Conservation (phyloP, 2,888 invertebrate species). For the Gisinianus flammeolus region DNA sequence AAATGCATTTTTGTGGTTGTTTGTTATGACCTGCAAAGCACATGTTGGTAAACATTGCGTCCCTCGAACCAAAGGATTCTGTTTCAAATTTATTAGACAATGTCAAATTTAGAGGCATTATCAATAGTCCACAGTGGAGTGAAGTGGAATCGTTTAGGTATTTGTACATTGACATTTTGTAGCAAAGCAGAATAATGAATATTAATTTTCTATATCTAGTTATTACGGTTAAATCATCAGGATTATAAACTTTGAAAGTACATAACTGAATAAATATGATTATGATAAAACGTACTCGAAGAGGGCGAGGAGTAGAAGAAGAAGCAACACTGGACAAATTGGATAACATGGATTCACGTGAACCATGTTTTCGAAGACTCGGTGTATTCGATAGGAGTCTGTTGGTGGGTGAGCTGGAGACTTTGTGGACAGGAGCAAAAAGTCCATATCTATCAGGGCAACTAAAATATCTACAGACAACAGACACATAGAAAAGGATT, state of each 20-base stretch:
- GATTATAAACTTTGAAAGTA: background rate
- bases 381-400: conserved; percentile 64
- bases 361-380: conserved; percentile 73
- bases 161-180: background rate
- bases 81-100: background rate
- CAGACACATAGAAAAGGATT: background rate
- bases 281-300: conserved; percentile 47
- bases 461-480: conserved; percentile 83
- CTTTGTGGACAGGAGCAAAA: conserved; percentile 91
- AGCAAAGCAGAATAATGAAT: background rate
- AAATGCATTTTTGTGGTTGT: background rate
- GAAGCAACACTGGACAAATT: conserved; percentile 66
- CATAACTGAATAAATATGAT: background rate
- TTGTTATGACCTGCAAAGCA: conserved; percentile 49
- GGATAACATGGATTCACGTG: conserved; percentile 82
- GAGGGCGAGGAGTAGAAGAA: conserved; percentile 60
- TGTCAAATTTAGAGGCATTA: background rate
- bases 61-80: conserved; percentile 43
- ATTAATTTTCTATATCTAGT: background rate
- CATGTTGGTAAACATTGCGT: conserved; percentile 53
- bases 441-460: conserved; percentile 89
- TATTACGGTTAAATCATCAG: background rate
- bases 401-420: conserved; percentile 81
- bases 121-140: background rate
- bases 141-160: background rate